Base-by-base conservation (phyloP, 2,888 invertebrate species). In the Tenthredo mesomela region DNA sequence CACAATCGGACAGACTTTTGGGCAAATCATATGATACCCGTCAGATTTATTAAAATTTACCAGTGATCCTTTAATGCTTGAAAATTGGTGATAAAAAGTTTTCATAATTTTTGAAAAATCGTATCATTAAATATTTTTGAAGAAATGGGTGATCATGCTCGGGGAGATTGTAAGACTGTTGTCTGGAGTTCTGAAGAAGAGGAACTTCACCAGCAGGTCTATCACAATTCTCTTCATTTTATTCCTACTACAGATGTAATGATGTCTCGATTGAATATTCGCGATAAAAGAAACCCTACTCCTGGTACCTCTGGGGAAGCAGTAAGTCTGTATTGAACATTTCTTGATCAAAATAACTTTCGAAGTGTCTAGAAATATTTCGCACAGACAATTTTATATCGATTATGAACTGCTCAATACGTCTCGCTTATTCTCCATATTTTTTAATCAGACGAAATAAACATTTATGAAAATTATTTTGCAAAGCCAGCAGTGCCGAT, bases 131-230 rank as follows among this genome's bases (percentile, higher is more conserved):
- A 47, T 29, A 82, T 47, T 47, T 47, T 47, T 25, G 7, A 84
- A 47, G 85, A 85, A 85, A 91, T 91, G 91, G 87, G 88, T 73
- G 87, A 89, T 85, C 87, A 89, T 77, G 90, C 88, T 43, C 87
- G 88, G 61, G 90, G 89, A 21, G 90, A 91, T 82, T 87, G 88
- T 54, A 87, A 84, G 82, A 90, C 88, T 86, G 86, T 86, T 33
- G 86, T 86, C 86, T 87, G 83, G 80, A 90, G 88, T 85, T 91
- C 90, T 7, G 91, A 91, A 58, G 90, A 91, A 25, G 90, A 89
- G 47, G 82, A 82, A 6, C 21, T 82, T 67, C 70, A n/a, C 33
- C 82, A 50, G 47, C 89, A 90, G 87, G 90, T 89, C 89, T 90
- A 90, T 87, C 87, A 87, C 40, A 86, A 86, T 78, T 80, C 77